Conservation (phyloP, 2,113 vertebrate genomes). For the Odontophorus gujanensis region DNA sequence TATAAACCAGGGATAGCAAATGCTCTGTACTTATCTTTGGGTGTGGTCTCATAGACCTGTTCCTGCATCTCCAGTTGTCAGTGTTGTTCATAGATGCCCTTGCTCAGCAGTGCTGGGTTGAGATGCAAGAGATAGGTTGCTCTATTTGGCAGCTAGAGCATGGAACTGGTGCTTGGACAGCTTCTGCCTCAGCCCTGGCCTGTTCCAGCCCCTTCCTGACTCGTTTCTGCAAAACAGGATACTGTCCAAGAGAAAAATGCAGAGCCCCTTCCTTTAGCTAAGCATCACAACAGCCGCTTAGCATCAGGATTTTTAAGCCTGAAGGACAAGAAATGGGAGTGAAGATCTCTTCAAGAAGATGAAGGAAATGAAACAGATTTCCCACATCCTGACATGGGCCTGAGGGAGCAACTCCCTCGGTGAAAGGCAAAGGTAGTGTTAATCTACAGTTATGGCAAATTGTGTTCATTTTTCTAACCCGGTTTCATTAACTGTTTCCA, state of each 20-base stretch:
- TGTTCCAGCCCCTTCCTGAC: background rate
- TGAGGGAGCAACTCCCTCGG: background rate
- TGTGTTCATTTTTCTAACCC: background rate
- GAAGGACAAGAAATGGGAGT: background rate
- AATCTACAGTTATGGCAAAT: background rate
- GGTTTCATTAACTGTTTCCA: background rate
- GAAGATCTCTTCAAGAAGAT: background rate
- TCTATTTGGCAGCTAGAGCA: background rate
- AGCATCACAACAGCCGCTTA: background rate
- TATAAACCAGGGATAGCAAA: background rate
- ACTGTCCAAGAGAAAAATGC: background rate
- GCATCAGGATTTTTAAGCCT: background rate
- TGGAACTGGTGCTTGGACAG: background rate
- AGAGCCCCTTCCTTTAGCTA: background rate
- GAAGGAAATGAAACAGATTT: conserved; percentile 10
- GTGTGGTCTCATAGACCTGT: background rate
- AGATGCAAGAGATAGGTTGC: rapidly evolving
- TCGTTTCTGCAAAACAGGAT: conserved; percentile 11
- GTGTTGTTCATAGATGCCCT: background rate
- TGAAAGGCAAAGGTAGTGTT: background rate
- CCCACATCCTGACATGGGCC: background rate
- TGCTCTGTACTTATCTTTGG: background rate
- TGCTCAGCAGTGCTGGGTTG: background rate
- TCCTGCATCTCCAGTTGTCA: background rate
- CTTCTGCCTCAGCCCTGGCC: background rate